Conservation (phyloP, 2,797 vertebrate genomes). For the Paramormyrops hopkinsi region DNA sequence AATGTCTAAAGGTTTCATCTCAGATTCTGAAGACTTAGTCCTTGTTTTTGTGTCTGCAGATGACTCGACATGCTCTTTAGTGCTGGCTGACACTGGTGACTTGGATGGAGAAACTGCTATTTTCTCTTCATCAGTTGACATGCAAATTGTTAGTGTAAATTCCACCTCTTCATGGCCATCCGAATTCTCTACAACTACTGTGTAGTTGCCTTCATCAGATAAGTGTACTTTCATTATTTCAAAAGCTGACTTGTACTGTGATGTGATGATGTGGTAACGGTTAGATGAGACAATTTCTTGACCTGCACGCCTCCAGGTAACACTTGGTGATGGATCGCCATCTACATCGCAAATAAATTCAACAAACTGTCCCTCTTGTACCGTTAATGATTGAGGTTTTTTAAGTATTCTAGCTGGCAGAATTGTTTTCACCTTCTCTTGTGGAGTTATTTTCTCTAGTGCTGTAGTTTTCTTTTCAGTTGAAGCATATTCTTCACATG, state of each 20-base stretch:
- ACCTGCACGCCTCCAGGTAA: constrained; percentile 76
- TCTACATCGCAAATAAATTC: constrained; percentile 84
- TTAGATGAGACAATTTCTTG: constrained; percentile 64
- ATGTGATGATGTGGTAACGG: constrained; percentile 72
- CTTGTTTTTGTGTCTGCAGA: not conserved
- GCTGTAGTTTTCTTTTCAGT: constrained; percentile 63
- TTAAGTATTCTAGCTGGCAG: constrained; percentile 75
- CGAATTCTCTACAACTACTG: constrained; percentile 78
- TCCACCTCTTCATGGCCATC: constrained; percentile 82
- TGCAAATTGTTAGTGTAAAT: constrained; percentile 82
- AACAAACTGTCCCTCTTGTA: constrained; percentile 76
- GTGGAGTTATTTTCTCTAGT: constrained; percentile 59
- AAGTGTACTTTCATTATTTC: constrained; percentile 79
- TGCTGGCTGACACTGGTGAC: constrained; percentile 75
- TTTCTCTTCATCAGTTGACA: constrained; percentile 67
- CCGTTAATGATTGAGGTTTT: constrained; percentile 81
- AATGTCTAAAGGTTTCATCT: constrained; percentile 55
- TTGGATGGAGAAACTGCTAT: constrained; percentile 64
- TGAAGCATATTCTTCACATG: constrained; percentile 58
- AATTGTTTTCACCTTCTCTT: constrained; percentile 64
- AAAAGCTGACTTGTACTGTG: constrained; percentile 77
- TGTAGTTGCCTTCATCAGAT: constrained; percentile 87
- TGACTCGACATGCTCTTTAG: constrained; percentile 34
- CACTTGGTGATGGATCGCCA: constrained; percentile 78
- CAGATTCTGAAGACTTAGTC: constrained; percentile 41